Conservation (phyloP, 2,888 invertebrate genomes). For the Syritta pipiens region DNA sequence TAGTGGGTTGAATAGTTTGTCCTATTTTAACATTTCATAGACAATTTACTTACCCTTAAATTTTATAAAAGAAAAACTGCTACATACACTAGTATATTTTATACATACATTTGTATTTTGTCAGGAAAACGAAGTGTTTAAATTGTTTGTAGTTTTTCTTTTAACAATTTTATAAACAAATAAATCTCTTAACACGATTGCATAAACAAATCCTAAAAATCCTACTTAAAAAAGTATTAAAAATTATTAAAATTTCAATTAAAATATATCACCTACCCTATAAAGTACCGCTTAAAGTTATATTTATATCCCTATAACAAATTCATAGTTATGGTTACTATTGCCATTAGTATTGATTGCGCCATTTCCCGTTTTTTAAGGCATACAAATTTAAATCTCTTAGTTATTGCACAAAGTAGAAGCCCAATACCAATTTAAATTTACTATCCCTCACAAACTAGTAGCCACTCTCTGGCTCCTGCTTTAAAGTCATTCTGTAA, state of each 20-base stretch:
- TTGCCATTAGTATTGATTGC: conserved; percentile 36
- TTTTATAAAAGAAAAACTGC: no score
- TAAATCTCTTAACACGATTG: conserved; percentile 31
- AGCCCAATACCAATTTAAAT: conserved; percentile 58
- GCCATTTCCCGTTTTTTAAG: conserved; percentile 44
- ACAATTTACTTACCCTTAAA: no score
- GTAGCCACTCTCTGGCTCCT: conserved; percentile 79
- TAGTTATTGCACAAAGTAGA: conserved; percentile 63
- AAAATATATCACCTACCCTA: conserved; percentile 48
- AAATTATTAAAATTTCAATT: conserved; percentile 35
- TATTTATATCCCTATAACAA: conserved; percentile 15
- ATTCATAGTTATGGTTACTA: neutral
- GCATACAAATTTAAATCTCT: conserved; percentile 32
- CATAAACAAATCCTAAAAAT: conserved; percentile 35
- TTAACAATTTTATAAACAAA: no score
- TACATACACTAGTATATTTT: no score
- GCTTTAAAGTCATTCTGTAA: conserved; percentile 78
- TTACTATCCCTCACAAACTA: conserved; percentile 60
- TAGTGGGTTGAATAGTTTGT: no score
- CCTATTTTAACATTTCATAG: no score
- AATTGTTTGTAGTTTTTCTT: no score
- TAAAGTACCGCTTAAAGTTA: conserved; percentile 35
- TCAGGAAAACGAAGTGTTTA: no score
- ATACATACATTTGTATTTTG: no score
- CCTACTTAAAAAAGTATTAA: conserved; percentile 44